Conservation (phyloP, 2,113 vertebrate species). For the Brachyhypopomus occidentalis region DNA sequence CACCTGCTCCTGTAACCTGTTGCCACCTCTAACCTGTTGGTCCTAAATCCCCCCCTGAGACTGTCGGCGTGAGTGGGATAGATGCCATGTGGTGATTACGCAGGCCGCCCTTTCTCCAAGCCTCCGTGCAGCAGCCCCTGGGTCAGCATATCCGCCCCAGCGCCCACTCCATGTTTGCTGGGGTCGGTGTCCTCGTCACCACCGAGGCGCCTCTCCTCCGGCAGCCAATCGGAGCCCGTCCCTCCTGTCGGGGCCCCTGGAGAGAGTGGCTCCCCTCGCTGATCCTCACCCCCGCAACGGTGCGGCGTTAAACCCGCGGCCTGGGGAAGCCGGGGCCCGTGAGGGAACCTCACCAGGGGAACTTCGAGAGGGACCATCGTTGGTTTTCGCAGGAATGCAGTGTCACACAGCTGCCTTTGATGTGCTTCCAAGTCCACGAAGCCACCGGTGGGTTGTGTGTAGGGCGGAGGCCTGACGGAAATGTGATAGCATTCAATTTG, state of each 20-base stretch:
- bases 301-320: constrained; percentile 55
- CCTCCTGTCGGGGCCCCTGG: too few relatives aligned
- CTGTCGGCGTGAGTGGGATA: constrained; percentile 65
- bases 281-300: constrained; percentile 43
- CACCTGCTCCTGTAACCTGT: constrained; percentile 66
- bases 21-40: constrained; percentile 55
- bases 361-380: too few relatives aligned
- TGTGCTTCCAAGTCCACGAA: constrained; percentile 67
- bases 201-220: constrained; percentile 39
- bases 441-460: constrained; percentile 63
- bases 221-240: too few relatives aligned
- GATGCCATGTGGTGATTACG: constrained; percentile 74
- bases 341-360: constrained; percentile 58
- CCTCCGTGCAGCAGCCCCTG: constrained; percentile 64
- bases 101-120: constrained; percentile 61
- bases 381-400: constrained; percentile 61
- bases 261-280: too few relatives aligned
- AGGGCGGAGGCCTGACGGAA: constrained; percentile 64
- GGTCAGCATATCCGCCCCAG: constrained; percentile 68
- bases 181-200: constrained; percentile 58
- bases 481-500: constrained; percentile 63
- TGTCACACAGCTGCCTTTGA: constrained; percentile 68
- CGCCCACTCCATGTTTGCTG: constrained; percentile 66
- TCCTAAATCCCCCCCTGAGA: constrained; percentile 52
- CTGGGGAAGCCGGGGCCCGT: constrained; percentile 60